Evolutionary conservation across 2,113 vertebrate species (phyloP), one percentile per base, ranked within the genome.

Genomic region (Austrofundulus limnaeus): DNA sequence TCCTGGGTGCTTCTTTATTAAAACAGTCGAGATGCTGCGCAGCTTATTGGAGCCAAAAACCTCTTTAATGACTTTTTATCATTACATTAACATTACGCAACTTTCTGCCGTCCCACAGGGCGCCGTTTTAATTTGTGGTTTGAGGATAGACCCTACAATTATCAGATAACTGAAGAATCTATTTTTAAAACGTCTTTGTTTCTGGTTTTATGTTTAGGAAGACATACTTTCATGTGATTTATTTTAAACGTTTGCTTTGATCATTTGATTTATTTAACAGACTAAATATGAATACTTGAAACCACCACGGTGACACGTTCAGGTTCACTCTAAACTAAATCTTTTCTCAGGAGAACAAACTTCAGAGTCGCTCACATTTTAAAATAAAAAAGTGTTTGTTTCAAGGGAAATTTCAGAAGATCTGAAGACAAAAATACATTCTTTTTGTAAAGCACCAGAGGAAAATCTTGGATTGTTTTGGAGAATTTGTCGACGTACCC

Each of bases 221-320:
- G 41, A 42, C 41, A 45, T 66, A 46, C 46, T 71, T 74, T 78
- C 54, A 51, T 80, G 71, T 73, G 1, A 73, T 28, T 28, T 28
- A 28, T 28, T 28, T 28, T 28, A 3, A 28, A 75, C 65, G 17
- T 77, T 75, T 72, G 57, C 74, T 24, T 72, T 77, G 24, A 71
- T 51, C n/a, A 25, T 60, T 34, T 60, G 41, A 75, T 77, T 70
- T 66, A 68, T 84, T 81, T 61, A 80, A 53, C 43, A 70, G 42
- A 24, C 28, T 64, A 48, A 53, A 77, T 81, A 46, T 66, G 15
- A 80, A 78, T 69, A 19, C 16, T n/a, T 58, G 14, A 59, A 77
- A 59, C 25, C 25, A 17, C 38, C 19, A 28, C 34, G 38, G 24
- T 0, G 46, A 19, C 53, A 46, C 47, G 59, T 61, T 72, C 70